Conservation (phyloP, 2,113 vertebrate genomes). For the Phocoena sinus region DNA sequence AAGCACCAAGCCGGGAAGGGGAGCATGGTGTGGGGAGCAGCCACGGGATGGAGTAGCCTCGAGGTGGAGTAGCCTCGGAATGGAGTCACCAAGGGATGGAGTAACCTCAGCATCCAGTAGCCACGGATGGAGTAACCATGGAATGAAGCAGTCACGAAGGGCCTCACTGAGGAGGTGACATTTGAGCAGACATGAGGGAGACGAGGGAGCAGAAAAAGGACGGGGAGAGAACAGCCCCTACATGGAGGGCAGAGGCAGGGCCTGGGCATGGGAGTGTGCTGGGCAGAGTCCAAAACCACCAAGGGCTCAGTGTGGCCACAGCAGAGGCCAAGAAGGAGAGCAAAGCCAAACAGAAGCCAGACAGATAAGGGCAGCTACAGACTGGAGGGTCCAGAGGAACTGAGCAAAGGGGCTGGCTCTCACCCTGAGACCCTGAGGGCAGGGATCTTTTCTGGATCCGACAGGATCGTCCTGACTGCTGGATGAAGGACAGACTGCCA, state of each 20-base stretch:
- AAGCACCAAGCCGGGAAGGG: fast-evolving
- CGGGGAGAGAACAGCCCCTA: fast-evolving
- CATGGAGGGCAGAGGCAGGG: neutral
- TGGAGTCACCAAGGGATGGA: fast-evolving
- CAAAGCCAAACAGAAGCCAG: neutral
- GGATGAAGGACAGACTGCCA: too few species aligned
- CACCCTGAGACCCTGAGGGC: neutral
- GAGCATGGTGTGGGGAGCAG: fast-evolving
- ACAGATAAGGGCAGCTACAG: neutral
- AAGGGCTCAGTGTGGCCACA: fast-evolving
- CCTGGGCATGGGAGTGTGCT: fast-evolving
- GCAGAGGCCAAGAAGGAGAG: neutral
- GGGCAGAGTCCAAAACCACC: neutral
- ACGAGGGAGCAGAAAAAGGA: neutral
- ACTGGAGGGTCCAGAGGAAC: fast-evolving
- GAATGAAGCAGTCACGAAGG: neutral
- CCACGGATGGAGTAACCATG: fast-evolving
- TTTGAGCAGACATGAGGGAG: neutral
- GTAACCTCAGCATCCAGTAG: neutral
- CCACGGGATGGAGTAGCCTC: fast-evolving
- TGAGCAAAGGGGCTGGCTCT: neutral
- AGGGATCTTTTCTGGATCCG: fast-evolving
- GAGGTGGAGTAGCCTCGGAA: fast-evolving
- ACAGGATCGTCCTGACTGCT: neutral
- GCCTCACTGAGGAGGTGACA: neutral